Evolutionary conservation across 2,888 invertebrate species (phyloP), one percentile per base, ranked within the genome.

Genomic region (Lomographa bimaculata): DNA sequence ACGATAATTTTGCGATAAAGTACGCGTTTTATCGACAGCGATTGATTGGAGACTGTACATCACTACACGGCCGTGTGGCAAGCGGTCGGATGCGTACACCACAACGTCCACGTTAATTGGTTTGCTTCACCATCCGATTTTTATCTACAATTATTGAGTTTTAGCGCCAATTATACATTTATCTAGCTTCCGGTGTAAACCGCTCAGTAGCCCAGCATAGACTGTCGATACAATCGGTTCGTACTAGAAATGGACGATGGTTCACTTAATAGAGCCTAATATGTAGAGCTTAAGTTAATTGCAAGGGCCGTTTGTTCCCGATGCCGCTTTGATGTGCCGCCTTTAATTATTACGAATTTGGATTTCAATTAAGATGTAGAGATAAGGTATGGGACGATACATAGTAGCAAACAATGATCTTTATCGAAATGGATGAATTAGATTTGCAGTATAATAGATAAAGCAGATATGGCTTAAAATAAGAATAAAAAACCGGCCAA

Each of bases 121-220:
- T 83, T 74, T 72, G 71, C 74, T 68, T 68, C 42, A 68, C 67
- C 70, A 71, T 70, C 73, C 72, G 86, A 86, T 86, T 85, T 84
- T 85, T 86, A 86, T 86, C 86, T 79, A 55, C 80, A 82, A 81
- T 85, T 84, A 85, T 86, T 85, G 84, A 82, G 81, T 85, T 86
- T 86, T 86, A 85, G 79, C 86, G 83, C 83, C 85, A 86, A 86
- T 85, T 86, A 86, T 79, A 79, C 78, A 79, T 74, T 74, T 78
- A 85, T 83, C 83, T 80, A 60, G 64, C 66, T 83, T 83, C 84
- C 80, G 79, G 72, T 72, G 82, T 80, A 79, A 76, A 71, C 71
- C 66, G 67, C 64, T 64, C 64, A 68, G 69, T 66, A n/a, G n/a
- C n/a, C n/a, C n/a, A n/a, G n/a, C n/a, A n/a, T n/a, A n/a, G n/a